Evolutionary conservation across 2,797 vertebrate genomes (phyloP), one percentile per base, ranked within the genome.

Genomic region (Thunnus albacares): DNA sequence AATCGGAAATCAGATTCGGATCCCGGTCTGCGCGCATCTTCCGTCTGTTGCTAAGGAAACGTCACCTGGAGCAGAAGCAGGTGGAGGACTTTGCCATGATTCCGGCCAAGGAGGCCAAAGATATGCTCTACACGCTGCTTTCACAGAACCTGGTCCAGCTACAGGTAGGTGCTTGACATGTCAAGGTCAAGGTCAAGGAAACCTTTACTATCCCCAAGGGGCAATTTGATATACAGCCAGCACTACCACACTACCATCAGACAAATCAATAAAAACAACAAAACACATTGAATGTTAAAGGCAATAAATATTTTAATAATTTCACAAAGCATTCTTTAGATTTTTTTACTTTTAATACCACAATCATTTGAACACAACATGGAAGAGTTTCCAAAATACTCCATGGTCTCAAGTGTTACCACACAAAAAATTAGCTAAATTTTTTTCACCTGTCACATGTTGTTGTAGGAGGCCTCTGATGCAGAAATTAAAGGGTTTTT

Each of bases 41-140:
- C 91, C 96, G 97, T 4, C 81, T 98, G 88, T 92, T 96, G 82
- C 95, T 97, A 74, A 93, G 96, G 77, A 97, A 99, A 92, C 96
- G 94, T 60, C 97, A 99, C 65, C 79, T 99, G 90, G 98, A 99
- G 78, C 98, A 99, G 93, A 99, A 99, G 87, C 98, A 99, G 80
- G 98, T 99, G 89, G 98, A 99, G 88, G 98, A 99, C 78, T 99
- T 99, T 45, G 98, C 98, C 51, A 99, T 99, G 98, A 96, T 99
- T 89, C 98, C 98, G 1, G 97, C 98, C 20, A 99, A 99, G 87
- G 98, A 99, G 72, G 98, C 98, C 13, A 99, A 99, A 92, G 98
- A 98, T 71, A 99, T 99, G 98, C 94, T 99, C 38, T 99, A 99
- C 90, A 97, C 95, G 4, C 95, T 99, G 94, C 93, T 99, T 3